Evolutionary conservation across 2,113 vertebrate species (phyloP), one percentile per base, ranked within the genome.

Genomic region (Aspidoscelis tigris): DNA sequence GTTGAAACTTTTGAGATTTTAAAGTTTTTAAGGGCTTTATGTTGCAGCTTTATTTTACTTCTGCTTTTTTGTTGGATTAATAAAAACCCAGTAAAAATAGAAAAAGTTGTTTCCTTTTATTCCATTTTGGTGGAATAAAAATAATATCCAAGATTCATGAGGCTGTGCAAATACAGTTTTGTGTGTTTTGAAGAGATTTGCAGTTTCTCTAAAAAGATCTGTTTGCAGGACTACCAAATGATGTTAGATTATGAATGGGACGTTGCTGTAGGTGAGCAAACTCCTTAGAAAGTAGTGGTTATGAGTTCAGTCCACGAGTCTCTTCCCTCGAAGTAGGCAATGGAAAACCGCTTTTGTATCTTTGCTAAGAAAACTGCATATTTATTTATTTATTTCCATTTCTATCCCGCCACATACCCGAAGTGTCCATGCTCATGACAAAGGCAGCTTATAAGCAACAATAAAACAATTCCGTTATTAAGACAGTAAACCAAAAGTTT

Each of bases 81-180:
- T n/a, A 64, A 75, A 47, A 5, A 33, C 33, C 33, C 33, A 33
- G 33, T 33, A 33, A 33, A 3, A 83, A 47, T 64, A 75, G 20
- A 76, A 1, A 1, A 2, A 2, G 70, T 43, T 85, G 24, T 50
- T 41, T n/a, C 1, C 66, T 79, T 5, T 12, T 26, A 11, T 53
- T 5, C 2, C 47, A 76, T 68, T 68, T 68, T 20, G 1, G 2
- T 44, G 2, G 64, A 26, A 58, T 14, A 75, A 7, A 41, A 2
- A 43, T 8, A 82, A 68, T 26, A 41, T 16, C 47, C 47, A 50
- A 50, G 47, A 5, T 33, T 53, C 41, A 39, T 53, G 43, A 2
- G 5, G 10, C 10, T n/a, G 41, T 7, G 0, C 44, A 41, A 8
- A 61, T 9, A 0, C 22, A 2, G 0, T 0, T 0, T 3, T 22